Conservation (phyloP, 2,888 invertebrate genomes). For the Calliphora vomitoria region DNA sequence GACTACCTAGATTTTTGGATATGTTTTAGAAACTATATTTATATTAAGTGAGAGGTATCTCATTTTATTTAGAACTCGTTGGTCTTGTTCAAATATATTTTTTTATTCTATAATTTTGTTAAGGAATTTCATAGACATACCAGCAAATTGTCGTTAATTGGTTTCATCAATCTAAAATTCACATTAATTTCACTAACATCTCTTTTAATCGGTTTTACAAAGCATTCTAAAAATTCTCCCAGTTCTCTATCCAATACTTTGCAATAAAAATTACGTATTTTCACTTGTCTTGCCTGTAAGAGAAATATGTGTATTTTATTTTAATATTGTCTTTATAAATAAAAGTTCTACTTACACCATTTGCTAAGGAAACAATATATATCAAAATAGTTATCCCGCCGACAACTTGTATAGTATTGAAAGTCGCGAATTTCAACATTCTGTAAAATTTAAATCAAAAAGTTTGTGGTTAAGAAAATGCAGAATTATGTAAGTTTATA, state of each 20-base stretch:
- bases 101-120: too few species aligned
- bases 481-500: too few species aligned
- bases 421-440: not conserved
- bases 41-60: too few species aligned
- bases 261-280: constrained; percentile 28
- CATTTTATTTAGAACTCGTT: too few species aligned
- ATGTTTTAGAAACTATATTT: too few species aligned
- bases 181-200: constrained; percentile 29
- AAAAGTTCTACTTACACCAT: not conserved
- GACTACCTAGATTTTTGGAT: too few species aligned
- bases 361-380: not conserved
- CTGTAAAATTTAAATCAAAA: too few species aligned
- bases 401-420: not conserved
- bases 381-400: not conserved
- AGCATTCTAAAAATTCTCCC: not conserved
- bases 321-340: not conserved
- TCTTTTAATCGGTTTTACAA: constrained; percentile 34
- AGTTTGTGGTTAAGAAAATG: too few species aligned
- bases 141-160: not conserved
- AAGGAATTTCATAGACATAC: not conserved
- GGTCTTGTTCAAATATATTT: too few species aligned
- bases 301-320: too few species aligned
- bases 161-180: not conserved
- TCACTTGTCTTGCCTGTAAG: constrained; percentile 18
- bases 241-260: constrained; percentile 1